These are phyloP conservation scores for Apis laboriosa DNA, from an alignment of 1,140 invertebrate genomes.

Conservation along the genomic window DNA sequence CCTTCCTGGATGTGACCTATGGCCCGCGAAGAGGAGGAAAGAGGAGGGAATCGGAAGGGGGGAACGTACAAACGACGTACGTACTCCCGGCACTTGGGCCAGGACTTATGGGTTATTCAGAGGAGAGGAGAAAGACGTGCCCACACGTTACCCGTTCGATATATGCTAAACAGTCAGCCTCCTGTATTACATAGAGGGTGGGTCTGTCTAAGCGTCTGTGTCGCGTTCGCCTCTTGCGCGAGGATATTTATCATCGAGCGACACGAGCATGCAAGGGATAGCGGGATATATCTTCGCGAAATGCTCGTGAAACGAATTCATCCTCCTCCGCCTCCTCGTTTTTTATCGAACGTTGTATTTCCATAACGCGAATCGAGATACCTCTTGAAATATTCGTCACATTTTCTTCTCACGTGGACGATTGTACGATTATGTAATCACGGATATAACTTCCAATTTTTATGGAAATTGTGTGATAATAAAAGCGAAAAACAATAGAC, in stretches of 20 bases:
- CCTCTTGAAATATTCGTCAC: no score
- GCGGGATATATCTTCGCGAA: no score
- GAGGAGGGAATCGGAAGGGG: conserved; percentile 30
- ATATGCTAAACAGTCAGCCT: conserved; percentile 69
- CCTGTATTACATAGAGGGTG: conserved; percentile 53
- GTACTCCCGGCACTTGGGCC: conserved; percentile 50
- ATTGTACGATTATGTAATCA: no score
- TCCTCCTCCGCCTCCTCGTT: no score
- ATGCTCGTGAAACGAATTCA: no score
- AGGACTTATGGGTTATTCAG: conserved; percentile 74
- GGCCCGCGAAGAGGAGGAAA: conserved; percentile 38
- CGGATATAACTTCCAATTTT: no score
- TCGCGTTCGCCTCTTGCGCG: not conserved
- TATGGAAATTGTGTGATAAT: no score
- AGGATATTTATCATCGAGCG: not conserved
- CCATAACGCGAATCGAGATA: no score
- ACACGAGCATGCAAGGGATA: not conserved
- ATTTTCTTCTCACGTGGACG: no score
- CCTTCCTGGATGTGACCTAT: conserved; percentile 68
- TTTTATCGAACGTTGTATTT: no score
- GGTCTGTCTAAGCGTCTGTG: not conserved
- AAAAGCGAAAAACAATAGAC: no score
- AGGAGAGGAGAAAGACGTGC: conserved; percentile 47
- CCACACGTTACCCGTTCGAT: conserved; percentile 60
- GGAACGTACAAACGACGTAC: conserved; percentile 55